These are phyloP conservation scores for Anas capensis DNA, from an alignment of 2,797 vertebrate genomes.

Conservation along the genomic window DNA sequence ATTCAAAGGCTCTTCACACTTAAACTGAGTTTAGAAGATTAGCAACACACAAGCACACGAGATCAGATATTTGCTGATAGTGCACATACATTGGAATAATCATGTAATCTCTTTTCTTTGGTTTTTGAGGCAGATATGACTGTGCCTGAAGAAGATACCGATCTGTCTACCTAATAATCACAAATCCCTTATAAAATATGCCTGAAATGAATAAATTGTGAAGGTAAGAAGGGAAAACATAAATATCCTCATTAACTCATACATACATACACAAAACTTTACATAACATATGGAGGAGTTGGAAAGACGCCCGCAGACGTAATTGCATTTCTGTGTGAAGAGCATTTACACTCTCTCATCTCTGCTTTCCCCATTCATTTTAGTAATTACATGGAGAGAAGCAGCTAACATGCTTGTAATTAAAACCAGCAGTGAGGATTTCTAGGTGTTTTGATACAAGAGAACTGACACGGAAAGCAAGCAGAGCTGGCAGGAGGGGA, in stretches of 20 bases:
- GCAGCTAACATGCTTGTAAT: slow-evolving; percentile 75
- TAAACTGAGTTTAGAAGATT: background rate
- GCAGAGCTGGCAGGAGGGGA: background rate
- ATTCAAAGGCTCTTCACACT: background rate
- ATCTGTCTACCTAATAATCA: slow-evolving; percentile 44
- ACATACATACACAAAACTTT: slow-evolving; percentile 76
- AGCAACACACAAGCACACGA: background rate
- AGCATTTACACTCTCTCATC: slow-evolving; percentile 79
- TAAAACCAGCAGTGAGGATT: slow-evolving; percentile 81
- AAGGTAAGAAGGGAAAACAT: slow-evolving; percentile 75
- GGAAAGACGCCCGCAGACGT: slow-evolving; percentile 74
- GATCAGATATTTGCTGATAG: background rate
- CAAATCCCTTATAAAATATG: slow-evolving; percentile 45
- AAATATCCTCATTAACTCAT: slow-evolving; percentile 76
- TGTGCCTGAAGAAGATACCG: slow-evolving; percentile 17
- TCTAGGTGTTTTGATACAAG: slow-evolving; percentile 65
- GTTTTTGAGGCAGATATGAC: slow-evolving; percentile 21
- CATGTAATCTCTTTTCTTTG: background rate
- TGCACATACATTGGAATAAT: background rate
- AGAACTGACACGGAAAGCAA: slow-evolving; percentile 77
- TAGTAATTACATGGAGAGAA: slow-evolving; percentile 78
- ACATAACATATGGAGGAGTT: slow-evolving; percentile 73
- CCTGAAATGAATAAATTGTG: slow-evolving; percentile 74
- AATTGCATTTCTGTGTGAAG: slow-evolving; percentile 76
- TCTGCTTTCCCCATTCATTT: slow-evolving; percentile 83